Evolutionary conservation across 1,140 invertebrate species (phyloP).

Genomic region (Mya arenaria): DNA sequence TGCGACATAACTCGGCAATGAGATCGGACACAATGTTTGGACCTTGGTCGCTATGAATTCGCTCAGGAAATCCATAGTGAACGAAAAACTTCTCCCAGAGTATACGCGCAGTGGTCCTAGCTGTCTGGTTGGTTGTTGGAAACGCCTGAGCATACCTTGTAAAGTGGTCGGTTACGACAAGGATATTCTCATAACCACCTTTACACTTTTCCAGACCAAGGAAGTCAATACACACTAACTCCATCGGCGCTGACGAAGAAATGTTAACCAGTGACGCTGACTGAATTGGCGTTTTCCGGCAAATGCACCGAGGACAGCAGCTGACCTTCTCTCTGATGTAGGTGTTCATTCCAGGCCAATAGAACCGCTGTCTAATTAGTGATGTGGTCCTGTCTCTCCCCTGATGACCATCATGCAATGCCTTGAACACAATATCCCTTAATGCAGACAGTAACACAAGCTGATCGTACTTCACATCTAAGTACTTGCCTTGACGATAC

Average conservation of each 20-base stretch:
- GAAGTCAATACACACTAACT: slow-evolving; percentile 56
- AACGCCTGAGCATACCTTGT: slow-evolving; percentile 12
- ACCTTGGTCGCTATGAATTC: slow-evolving; percentile 33
- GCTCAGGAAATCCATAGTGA: slow-evolving; percentile 22
- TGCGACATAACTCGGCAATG: slow-evolving; percentile 25
- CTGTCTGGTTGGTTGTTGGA: slow-evolving; percentile 9
- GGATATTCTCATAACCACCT: slow-evolving; percentile 40
- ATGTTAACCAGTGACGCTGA: background rate
- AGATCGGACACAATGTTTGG: slow-evolving; percentile 6
- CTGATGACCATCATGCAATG: background rate
- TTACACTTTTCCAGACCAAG: slow-evolving; percentile 46
- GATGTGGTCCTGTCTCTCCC: slow-evolving; percentile 18
- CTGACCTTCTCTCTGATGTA: background rate
- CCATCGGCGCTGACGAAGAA: slow-evolving; percentile 8
- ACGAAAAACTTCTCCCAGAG: slow-evolving; percentile 5
- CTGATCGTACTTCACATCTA: background rate
- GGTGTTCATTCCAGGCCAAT: slow-evolving; percentile 18
- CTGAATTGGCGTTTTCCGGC: background rate
- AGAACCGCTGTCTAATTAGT: slow-evolving; percentile 4
- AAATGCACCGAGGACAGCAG: background rate
- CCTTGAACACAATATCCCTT: background rate
- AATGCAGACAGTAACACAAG: background rate
- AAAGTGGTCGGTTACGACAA: slow-evolving; percentile 42
- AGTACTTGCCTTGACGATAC: background rate
- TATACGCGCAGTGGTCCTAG: slow-evolving; percentile 1